Evolutionary conservation across 2,113 vertebrate species (phyloP).

Genomic region (Sorex fumeus): DNA sequence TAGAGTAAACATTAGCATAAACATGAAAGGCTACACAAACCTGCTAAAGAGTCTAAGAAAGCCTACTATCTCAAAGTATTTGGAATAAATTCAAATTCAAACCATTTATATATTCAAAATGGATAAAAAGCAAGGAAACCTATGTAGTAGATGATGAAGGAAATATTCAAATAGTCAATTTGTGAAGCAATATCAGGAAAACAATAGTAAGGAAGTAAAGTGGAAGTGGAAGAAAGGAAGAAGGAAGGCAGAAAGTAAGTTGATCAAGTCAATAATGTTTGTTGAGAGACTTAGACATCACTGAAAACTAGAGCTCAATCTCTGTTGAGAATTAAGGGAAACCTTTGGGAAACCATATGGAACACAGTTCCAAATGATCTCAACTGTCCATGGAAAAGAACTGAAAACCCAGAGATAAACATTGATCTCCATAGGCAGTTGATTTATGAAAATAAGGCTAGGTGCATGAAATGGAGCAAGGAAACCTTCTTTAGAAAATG

Average conservation of each 20-base stretch:
- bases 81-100: neutral
- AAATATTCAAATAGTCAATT: neutral
- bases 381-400: neutral
- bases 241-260: neutral
- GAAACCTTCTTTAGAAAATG: no score
- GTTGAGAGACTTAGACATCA: neutral
- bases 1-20: neutral
- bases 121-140: neutral
- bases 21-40: neutral
- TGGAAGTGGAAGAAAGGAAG: neutral
- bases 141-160: neutral
- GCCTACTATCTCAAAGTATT: neutral
- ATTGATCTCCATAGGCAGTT: no score
- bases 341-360: neutral
- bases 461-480: no score
- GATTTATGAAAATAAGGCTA: no score
- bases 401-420: no score
- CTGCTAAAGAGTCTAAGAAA: constrained; percentile 36
- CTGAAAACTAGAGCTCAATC: neutral
- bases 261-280: neutral
- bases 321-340: neutral
- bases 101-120: neutral
- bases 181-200: constrained; percentile 12
- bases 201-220: neutral
- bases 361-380: neutral